phyloP scores from a whole-genome alignment of 2,888 invertebrate genomes.

The Plagiodera versicolora region DNA sequence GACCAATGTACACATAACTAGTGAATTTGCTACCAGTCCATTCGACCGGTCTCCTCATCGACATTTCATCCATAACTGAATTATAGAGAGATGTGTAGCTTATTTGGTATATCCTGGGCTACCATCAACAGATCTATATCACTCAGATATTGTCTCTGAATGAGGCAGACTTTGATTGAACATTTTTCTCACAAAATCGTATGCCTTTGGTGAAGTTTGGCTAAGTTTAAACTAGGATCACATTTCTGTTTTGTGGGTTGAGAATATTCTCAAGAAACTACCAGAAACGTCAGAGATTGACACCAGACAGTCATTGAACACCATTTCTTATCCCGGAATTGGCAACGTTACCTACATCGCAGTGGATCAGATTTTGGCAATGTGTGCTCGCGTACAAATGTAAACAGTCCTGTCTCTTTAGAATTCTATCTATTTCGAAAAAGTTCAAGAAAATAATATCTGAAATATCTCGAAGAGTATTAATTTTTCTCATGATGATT shows the following conservation, averaged over 20 bases:
- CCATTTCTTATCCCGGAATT: no score
- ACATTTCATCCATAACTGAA: conserved; percentile 42
- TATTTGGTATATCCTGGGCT: conserved; percentile 23
- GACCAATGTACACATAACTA: conserved; percentile 30
- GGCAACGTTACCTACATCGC: no score
- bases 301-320: no score
- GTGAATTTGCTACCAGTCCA: conserved; percentile 27
- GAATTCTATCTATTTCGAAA: no score
- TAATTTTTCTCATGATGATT: no score
- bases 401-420: no score
- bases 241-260: background rate
- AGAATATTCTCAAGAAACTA: no score
- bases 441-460: no score
- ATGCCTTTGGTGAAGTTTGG: conserved; percentile 26
- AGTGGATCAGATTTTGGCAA: no score
- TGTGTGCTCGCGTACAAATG: no score
- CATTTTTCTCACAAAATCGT: conserved; percentile 20
- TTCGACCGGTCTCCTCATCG: conserved; percentile 27
- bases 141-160: conserved; percentile 20
- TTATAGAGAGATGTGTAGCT: conserved; percentile 26
- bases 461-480: no score
- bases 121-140: conserved; percentile 24
- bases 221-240: conserved; percentile 19
- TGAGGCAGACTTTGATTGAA: conserved; percentile 21
- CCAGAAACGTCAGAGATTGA: no score